Evolutionary conservation across 2,888 invertebrate genomes (phyloP).

Genomic region (Drosophila sordidula): DNA sequence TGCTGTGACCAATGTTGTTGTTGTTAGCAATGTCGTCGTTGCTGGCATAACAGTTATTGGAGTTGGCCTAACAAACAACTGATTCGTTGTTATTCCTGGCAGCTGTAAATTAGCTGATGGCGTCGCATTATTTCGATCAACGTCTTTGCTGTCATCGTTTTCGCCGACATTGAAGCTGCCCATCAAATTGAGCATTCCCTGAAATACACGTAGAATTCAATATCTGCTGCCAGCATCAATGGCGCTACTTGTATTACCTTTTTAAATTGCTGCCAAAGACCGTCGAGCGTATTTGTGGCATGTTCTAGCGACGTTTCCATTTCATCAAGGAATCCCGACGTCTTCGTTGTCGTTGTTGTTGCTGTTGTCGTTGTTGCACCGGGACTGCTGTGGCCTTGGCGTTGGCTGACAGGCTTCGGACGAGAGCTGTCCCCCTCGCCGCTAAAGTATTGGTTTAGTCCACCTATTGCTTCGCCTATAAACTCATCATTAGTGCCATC

Average conservation of each 20-base stretch:
- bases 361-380: slow-evolving; percentile 12
- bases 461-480: slow-evolving; percentile 39
- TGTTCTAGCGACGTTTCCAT: slow-evolving; percentile 56
- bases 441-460: slow-evolving; percentile 45
- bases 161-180: slow-evolving; percentile 20
- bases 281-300: slow-evolving; percentile 52
- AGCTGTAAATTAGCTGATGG: slow-evolving; percentile 6
- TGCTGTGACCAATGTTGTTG: slow-evolving; percentile 3
- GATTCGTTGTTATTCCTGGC: slow-evolving; percentile 24
- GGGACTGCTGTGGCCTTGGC: slow-evolving; percentile 6
- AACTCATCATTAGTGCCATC: slow-evolving; percentile 35
- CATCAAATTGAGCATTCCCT: slow-evolving; percentile 50
- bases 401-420: slow-evolving; percentile 8
- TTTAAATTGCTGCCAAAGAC: slow-evolving; percentile 63
- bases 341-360: background rate
- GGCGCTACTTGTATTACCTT: slow-evolving; percentile 43
- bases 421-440: slow-evolving; percentile 3
- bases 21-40: background rate
- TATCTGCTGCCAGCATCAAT: background rate
- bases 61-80: background rate
- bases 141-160: slow-evolving; percentile 4
- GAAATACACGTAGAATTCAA: slow-evolving; percentile 16
- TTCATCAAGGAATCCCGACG: slow-evolving; percentile 40
- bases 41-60: slow-evolving; percentile 11
- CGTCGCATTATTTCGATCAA: slow-evolving; percentile 12